A percentile compares a stretch with the other conserved stretches of the same genome.
Evolutionary conservation across 2,797 vertebrate genomes (phyloP).

Genomic region (Valencia hispanica): DNA sequence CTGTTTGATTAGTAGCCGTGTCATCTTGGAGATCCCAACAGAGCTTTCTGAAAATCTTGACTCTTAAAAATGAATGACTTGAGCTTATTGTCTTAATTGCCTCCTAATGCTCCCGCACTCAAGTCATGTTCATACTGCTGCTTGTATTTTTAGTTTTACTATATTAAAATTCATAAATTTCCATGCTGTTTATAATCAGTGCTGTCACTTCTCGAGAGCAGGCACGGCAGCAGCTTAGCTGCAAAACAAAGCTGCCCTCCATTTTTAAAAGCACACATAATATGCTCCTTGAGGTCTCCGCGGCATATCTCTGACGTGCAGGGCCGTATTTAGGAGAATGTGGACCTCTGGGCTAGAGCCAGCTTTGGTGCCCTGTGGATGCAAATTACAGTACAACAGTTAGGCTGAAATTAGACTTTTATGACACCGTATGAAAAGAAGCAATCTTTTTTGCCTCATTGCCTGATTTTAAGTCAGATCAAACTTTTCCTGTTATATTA

Average conservation of each 20-base stretch:
- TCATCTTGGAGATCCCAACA: conserved; percentile 10
- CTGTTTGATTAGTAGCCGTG: conserved; percentile 11
- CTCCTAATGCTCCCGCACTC: conserved; percentile 1
- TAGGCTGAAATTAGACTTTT: not conserved
- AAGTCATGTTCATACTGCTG: not conserved
- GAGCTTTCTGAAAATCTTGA: conserved; percentile 10
- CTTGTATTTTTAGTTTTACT: not conserved
- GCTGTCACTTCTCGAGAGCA: conserved; percentile 32
- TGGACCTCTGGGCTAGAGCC: not conserved
- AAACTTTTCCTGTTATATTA: not conserved
- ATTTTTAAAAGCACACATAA: conserved; percentile 7
- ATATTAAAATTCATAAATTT: conserved; percentile 16
- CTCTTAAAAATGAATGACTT: conserved; percentile 4
- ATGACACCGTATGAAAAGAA: too few relatives aligned
- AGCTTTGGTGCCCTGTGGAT: not conserved
- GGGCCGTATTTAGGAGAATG: not conserved
- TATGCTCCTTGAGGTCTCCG: not conserved
- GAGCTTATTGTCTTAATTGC: conserved; percentile 5
- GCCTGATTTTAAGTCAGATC: not conserved
- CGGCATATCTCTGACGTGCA: not conserved
- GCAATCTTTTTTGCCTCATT: not conserved
- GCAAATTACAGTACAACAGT: not conserved
- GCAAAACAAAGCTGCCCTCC: conserved; percentile 21
- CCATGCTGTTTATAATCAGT: conserved; percentile 28
- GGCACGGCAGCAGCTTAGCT: conserved; percentile 30